Base-by-base conservation (phyloP, 2,888 invertebrate genomes). In the Zaprionus obscuricornis region DNA sequence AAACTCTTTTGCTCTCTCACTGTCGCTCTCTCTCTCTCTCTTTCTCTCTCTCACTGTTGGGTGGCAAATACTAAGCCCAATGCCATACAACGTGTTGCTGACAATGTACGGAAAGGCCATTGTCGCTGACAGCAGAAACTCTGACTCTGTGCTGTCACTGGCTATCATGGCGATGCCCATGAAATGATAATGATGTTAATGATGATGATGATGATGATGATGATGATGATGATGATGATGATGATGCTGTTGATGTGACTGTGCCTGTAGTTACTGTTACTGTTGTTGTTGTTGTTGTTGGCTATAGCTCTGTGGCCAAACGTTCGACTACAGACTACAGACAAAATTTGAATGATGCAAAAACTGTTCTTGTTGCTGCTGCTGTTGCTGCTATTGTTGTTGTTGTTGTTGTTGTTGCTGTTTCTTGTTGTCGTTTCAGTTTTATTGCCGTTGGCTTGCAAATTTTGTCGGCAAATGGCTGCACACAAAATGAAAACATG, bases 401-500 rank as follows among this genome's bases (percentile, higher is more conserved):
- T 31, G 45, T 18, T 18, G 17, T 34, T 43, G 43, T 22, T 18
- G 52, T 13, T 24, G 43, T 27, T 11, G 39, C 13, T 57, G 16
- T 16, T 46, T 46, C 13, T 37, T 29, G 58, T 62, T 51, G 63
- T 36, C 47, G 81, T 71, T 64, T n/a, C 60, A 64, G 59, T 63
- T 78, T 74, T 71, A 77, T 78, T 66, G 74, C 78, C 72, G 43
- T 47, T 58, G 66, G 66, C 66, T 50, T 31, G 49, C 52, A 63
- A 56, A 69, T 60, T 55, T 58, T 33, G 51, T 42, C 59, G 65
- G 74, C 77, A 66, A 63, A 65, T 58, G 74, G 77, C 60, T 65
- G 27, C 63, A n/a, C n/a, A 66, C 63, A 57, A 69, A 76, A 77
- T 72, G 66, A 79, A 77, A 73, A 77, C 75, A 81, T 81, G 77